Evolutionary conservation across 2,113 vertebrate species (phyloP).

Genomic region (Otocyon megalotis): DNA sequence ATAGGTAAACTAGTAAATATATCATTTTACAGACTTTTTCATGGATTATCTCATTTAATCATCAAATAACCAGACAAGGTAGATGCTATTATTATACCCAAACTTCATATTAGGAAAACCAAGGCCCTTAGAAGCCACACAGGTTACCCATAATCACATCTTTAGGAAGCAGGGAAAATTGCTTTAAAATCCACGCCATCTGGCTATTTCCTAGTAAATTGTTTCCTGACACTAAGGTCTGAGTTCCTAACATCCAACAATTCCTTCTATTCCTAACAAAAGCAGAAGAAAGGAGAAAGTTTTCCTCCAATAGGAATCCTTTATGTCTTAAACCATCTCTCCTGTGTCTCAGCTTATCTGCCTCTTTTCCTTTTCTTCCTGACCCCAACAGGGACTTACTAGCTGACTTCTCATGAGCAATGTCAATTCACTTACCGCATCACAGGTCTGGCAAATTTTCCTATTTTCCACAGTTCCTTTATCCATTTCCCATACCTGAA

Average conservation of each 20-base stretch:
- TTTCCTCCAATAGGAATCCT: background rate
- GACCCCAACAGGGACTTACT: background rate
- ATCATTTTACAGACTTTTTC: background rate
- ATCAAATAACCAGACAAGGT: background rate
- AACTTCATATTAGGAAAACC: background rate
- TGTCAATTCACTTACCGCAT: background rate
- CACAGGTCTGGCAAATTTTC: background rate
- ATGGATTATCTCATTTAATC: background rate
- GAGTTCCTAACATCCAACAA: background rate
- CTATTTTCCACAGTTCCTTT: background rate
- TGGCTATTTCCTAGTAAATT: background rate
- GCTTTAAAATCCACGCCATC: background rate
- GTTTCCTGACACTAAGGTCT: background rate
- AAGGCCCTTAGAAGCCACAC: background rate
- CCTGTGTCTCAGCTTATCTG: background rate
- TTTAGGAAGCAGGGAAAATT: background rate
- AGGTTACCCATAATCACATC: background rate
- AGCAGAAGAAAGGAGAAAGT: background rate
- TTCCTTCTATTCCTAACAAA: background rate
- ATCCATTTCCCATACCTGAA: background rate
- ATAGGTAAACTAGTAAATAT: background rate
- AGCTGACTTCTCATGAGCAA: background rate
- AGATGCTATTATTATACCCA: background rate
- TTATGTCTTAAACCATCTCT: background rate
- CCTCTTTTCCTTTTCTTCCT: background rate